A percentile compares a stretch with the other conserved stretches of the same genome.
Conservation (phyloP, 2,888 invertebrate genomes). For the Drosophila lutescens region DNA sequence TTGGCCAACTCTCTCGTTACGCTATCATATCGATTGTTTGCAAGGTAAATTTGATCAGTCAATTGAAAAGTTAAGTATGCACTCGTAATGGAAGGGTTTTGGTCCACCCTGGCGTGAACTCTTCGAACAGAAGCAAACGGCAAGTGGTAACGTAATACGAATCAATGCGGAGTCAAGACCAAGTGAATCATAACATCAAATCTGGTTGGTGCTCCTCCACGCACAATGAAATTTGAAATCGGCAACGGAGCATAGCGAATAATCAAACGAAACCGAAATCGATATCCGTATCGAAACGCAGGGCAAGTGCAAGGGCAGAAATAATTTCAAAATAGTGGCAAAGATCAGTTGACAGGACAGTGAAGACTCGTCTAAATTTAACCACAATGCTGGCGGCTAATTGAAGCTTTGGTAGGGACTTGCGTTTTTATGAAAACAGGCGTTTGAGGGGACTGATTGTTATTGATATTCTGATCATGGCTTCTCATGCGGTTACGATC, state of each 20-base stretch:
- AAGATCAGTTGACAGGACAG: slow-evolving; percentile 18
- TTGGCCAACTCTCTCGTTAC: slow-evolving; percentile 28
- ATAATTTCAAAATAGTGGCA: slow-evolving; percentile 19
- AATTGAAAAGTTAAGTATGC: slow-evolving; percentile 29
- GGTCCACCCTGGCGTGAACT: slow-evolving; percentile 28
- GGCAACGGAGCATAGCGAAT: slow-evolving; percentile 31
- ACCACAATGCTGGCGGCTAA: slow-evolving; percentile 46
- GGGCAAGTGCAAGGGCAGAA: slow-evolving; percentile 44
- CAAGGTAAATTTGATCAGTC: slow-evolving; percentile 38
- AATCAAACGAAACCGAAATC: slow-evolving; percentile 45
- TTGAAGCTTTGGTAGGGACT: slow-evolving; percentile 23
- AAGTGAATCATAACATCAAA: slow-evolving; percentile 39
- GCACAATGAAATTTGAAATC: slow-evolving; percentile 42
- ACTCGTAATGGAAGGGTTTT: slow-evolving; percentile 13
- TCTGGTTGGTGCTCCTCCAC: slow-evolving; percentile 30
- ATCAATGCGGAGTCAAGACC: slow-evolving; percentile 18
- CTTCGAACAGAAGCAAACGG: slow-evolving; percentile 24
- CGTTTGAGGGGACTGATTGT: slow-evolving; percentile 24
- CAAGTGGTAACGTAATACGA: slow-evolving; percentile 57
- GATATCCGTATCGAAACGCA: slow-evolving; percentile 35
- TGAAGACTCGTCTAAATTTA: slow-evolving; percentile 36
- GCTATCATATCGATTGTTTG: slow-evolving; percentile 36
- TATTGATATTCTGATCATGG: slow-evolving; percentile 50
- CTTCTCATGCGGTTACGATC: slow-evolving; percentile 37
- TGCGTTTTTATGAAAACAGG: slow-evolving; percentile 3